Base-by-base conservation (phyloP, 1,140 invertebrate genomes). In the Holcopasites calliopsidis region DNA sequence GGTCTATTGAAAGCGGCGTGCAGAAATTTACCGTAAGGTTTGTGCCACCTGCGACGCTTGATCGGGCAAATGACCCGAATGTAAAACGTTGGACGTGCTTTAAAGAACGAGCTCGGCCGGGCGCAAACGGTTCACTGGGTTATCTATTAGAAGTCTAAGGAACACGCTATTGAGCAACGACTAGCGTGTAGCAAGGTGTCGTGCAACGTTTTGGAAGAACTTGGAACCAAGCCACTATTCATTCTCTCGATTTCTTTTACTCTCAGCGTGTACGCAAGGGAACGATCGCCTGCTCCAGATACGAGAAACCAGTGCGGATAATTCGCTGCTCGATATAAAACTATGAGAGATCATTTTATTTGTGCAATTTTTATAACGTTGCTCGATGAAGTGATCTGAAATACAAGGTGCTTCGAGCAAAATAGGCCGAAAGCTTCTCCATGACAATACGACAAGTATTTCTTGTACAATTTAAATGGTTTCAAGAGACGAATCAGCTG, bases 81-180 rank as follows among this genome's bases (percentile, higher is more conserved):
- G 62, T 66, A 64, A 58, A 70, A 28, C 65, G 49, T 28, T 68
- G 54, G 23, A 58, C 72, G 64, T 49, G 52, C 69, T 73, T 35
- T 65, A 61, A 79, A 66, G 62, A 77, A 60, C 57, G 26, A 47
- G 66, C 60, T 31, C 66, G 65, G 62, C 21, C 61, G 58, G 55
- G 70, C 78, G 77, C n/a, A n/a, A 84, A 73, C 74, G 77, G 84
- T 80, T 85, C 77, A 85, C 80, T 85, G 69, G 84, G 84, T 82
- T 85, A 84, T 74, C 80, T 82, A 82, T 85, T 80, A 84, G 75
- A 79, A 75, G 75, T 78, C 62, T 72, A 38, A 54, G 72, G 21
- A 72, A 65, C 21, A 49, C 38, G 26, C 49, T 52, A 38, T 85
- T 85, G 76, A 65, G 79, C 79, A 85, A 84, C 76, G 40, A 26